Percentiles rank a stretch among this genome's conserved stretches.
phyloP scores from a whole-genome alignment of 2,113 vertebrate species.

The Malurus elegans region DNA sequence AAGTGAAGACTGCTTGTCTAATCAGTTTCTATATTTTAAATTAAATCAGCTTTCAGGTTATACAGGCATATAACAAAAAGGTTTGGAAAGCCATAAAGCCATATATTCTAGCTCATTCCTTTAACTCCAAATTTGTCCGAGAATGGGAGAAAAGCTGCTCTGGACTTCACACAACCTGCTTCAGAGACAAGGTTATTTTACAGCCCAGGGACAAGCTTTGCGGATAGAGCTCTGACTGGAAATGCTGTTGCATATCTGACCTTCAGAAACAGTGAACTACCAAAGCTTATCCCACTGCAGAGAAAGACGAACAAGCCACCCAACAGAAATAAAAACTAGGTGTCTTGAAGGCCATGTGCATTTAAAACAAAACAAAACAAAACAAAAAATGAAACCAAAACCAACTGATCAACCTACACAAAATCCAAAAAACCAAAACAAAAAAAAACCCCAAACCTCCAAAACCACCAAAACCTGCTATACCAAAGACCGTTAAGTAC shows the following conservation, averaged over 20 bases:
- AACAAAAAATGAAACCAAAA: neutral
- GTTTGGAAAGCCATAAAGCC: neutral
- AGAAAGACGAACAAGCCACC: rapidly evolving
- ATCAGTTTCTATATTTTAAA: neutral
- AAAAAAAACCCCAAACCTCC: neutral
- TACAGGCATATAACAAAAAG: neutral
- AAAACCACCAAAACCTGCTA: neutral
- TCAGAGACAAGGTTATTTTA: neutral
- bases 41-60: neutral
- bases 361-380: neutral
- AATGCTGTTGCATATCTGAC: neutral
- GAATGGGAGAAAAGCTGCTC: neutral
- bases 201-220: neutral
- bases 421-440: neutral
- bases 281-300: neutral
- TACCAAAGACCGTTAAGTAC: neutral
- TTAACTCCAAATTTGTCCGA: neutral
- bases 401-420: neutral
- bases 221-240: neutral
- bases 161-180: rapidly evolving
- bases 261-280: neutral
- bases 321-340: neutral
- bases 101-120: neutral
- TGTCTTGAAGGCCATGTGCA: neutral
- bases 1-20: neutral